phyloP scores from a whole-genome alignment of 1,140 invertebrate species.

The Penaeus indicus region DNA sequence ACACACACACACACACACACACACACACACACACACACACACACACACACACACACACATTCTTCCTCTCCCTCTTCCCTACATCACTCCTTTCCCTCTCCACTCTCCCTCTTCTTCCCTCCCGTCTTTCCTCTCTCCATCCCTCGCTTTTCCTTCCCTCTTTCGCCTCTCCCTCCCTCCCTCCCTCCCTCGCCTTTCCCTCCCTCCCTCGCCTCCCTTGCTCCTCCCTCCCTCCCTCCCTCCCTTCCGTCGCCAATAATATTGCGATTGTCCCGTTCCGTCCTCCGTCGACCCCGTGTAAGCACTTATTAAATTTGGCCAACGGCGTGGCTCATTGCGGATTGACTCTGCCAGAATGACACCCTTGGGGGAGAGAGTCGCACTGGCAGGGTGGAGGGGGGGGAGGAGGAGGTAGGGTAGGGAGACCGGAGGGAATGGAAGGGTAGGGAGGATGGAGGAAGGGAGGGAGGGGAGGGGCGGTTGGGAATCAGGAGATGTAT shows the following conservation, averaged over 20 bases:
- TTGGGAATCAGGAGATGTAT: no score
- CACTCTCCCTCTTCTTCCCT: not conserved
- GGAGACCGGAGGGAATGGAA: not conserved
- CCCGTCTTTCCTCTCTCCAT: not conserved
- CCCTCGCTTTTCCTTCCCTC: no score
- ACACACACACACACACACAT: not conserved
- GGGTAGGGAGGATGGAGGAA: not conserved
- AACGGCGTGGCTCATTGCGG: constrained; percentile 57
- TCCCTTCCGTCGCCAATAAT: not conserved
- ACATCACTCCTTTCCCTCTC: not conserved
- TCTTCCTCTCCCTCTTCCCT: not conserved
- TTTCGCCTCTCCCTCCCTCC: not conserved
- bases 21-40: no score
- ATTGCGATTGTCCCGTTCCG: not conserved
- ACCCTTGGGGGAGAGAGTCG: constrained; percentile 9
- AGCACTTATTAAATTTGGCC: constrained; percentile 56
- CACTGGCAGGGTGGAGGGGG: not conserved
- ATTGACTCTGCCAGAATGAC: constrained; percentile 48
- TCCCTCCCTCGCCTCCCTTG: not conserved
- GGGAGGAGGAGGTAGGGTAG: not conserved
- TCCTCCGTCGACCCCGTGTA: not conserved
- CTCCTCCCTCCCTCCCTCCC: not conserved
- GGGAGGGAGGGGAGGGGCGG: no score
- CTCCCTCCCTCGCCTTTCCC: not conserved
- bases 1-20: no score